Percentiles rank a stretch among this genome's conserved stretches.
phyloP scores from a whole-genome alignment of 2,797 vertebrate genomes.

The Pipistrellus pipistrellus region DNA sequence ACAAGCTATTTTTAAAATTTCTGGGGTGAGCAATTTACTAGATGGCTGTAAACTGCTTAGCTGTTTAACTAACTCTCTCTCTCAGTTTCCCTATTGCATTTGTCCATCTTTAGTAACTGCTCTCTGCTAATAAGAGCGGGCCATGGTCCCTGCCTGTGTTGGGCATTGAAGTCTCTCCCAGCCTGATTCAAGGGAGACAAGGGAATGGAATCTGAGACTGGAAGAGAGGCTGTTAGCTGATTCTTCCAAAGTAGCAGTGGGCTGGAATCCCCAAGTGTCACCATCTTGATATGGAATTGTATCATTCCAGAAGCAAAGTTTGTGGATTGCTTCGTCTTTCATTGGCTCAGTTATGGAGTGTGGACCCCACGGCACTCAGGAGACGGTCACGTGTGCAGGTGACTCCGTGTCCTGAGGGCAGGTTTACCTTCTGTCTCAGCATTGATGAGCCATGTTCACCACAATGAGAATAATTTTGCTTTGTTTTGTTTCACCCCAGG shows the following conservation, averaged over 20 bases:
- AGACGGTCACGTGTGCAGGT: background rate
- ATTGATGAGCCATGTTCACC: background rate
- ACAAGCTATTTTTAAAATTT: background rate
- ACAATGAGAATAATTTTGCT: background rate
- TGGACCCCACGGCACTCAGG: background rate
- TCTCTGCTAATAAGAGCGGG: background rate
- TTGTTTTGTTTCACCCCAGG: constrained; percentile 39
- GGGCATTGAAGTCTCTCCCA: background rate
- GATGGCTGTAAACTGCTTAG: no score
- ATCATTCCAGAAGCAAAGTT: background rate
- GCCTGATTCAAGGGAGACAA: background rate
- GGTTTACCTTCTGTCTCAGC: background rate
- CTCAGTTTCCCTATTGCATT: background rate
- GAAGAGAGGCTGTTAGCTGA: background rate
- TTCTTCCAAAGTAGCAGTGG: background rate
- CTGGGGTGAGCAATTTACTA: background rate
- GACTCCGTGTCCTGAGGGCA: background rate
- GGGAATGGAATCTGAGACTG: background rate
- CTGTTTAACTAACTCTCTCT: background rate
- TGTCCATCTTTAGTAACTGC: background rate
- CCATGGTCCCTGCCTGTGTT: background rate
- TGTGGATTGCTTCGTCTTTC: background rate
- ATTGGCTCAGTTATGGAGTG: background rate
- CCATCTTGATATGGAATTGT: background rate
- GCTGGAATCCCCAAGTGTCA: background rate